Percentiles rank a stretch among this genome's conserved stretches.
Evolutionary conservation across 2,113 vertebrate genomes (phyloP).

Genomic region (Penelope pileata): DNA sequence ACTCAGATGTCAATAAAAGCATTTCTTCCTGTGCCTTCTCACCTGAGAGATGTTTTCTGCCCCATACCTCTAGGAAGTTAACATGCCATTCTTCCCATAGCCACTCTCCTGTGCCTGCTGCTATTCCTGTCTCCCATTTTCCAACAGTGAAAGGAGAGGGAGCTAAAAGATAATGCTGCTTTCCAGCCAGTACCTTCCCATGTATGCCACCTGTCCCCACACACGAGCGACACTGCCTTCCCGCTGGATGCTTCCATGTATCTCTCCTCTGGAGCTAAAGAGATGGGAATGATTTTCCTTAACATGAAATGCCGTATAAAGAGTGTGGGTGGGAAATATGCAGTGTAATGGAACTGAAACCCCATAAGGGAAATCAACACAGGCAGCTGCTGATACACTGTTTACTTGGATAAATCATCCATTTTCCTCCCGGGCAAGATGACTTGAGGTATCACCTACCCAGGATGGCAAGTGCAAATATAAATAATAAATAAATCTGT

Average conservation of each 20-base stretch:
- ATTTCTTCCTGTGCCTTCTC: neutral
- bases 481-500: conserved; percentile 73
- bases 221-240: conserved; percentile 5
- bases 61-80: neutral
- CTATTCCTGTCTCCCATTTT: neutral
- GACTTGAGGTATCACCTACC: conserved; percentile 70
- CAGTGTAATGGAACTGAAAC: conserved; percentile 63
- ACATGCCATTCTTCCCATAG: neutral
- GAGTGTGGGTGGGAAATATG: conserved; percentile 49
- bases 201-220: neutral
- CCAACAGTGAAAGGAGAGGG: neutral
- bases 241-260: conserved; percentile 30
- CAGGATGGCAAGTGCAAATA: conserved; percentile 69
- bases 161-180: neutral
- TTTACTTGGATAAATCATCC: conserved; percentile 75
- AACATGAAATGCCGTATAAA: conserved; percentile 52
- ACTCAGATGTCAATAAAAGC: neutral
- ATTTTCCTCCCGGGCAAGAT: conserved; percentile 58
- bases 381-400: conserved; percentile 60
- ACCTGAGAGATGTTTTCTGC: neutral
- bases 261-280: conserved; percentile 46
- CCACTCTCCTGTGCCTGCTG: neutral
- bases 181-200: conserved; percentile 3
- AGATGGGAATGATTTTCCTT: conserved; percentile 52
- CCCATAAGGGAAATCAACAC: conserved; percentile 55